Evolutionary conservation across 1,140 invertebrate genomes (phyloP), one percentile per base, ranked within the genome.

Genomic region (Cydia splendana): DNA sequence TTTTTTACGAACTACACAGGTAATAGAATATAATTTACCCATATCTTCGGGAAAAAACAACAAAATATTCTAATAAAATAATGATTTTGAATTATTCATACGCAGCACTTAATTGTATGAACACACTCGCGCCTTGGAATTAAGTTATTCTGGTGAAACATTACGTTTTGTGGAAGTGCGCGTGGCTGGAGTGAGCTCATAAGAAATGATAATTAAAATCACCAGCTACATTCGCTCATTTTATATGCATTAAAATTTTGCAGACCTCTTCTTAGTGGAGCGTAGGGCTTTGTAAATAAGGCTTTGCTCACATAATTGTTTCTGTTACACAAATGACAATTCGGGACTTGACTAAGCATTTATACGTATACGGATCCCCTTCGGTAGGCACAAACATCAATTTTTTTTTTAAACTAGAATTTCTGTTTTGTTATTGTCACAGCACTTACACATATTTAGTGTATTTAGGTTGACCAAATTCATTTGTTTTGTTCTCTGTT

Each of bases 201-300:
- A 38, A 69, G 67, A 18, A 71, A 71, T 38, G 34, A 20, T 71
- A 71, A 45, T 71, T 71, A 38, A 30, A 13, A 34, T 38, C 67
- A 71, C 9, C 38, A 20, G 67, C 30, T n/a, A 30, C 24, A 34
- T 34, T 38, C 4, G 15, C 67, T 45, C 38, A 42, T 71, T 71
- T 71, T 15, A 71, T 71, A 71, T 71, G 67, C 34, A 71, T 71
- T 71, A 42, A 71, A 42, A 42, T 71, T 69, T 69, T 15, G 65
- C 13, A 12, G 34, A 71, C 67, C 67, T 30, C 38, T 71, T 71
- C 67, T 71, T 71, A 71, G 34, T 71, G 30, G 34, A 38, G 30
- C 10, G 24, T 34, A 10, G 67, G 30, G 30, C 45, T 71, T 71
- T 62, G 20, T 62, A 24, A 57, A 62, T 62, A 62, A 62, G 57